Evolutionary conservation across 2,888 invertebrate genomes (phyloP).

Genomic region (Schizaphis graminum): DNA sequence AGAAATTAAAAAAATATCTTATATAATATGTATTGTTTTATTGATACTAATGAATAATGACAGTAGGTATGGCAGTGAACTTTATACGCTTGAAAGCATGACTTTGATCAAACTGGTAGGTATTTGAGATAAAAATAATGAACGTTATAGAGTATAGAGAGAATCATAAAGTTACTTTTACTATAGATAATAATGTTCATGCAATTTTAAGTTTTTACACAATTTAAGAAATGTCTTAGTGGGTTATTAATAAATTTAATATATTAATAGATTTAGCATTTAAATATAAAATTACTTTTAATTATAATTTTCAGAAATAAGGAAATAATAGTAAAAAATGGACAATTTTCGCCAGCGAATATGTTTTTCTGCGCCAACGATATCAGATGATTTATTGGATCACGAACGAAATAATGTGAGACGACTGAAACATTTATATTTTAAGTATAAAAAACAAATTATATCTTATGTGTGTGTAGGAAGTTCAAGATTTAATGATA

Average conservation of each 20-base stretch:
- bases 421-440: neutral
- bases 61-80: neutral
- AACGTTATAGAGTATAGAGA: neutral
- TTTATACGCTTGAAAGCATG: neutral
- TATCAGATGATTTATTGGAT: constrained; percentile 32
- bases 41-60: neutral
- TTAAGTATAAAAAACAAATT: neutral
- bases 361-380: constrained; percentile 45
- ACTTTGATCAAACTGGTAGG: neutral
- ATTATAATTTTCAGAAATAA: neutral
- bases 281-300: neutral
- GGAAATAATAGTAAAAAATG: neutral
- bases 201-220: neutral
- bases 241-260: no score
- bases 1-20: neutral
- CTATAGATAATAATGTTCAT: neutral
- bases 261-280: neutral
- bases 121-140: neutral
- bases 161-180: neutral
- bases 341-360: constrained; percentile 26
- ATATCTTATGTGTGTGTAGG: neutral
- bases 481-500: constrained; percentile 37
- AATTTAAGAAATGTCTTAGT: neutral
- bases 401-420: constrained; percentile 25
- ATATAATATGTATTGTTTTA: neutral